These are phyloP conservation scores for Drosophila guanche DNA, from an alignment of 1,140 invertebrate genomes.

Conservation along the genomic window DNA sequence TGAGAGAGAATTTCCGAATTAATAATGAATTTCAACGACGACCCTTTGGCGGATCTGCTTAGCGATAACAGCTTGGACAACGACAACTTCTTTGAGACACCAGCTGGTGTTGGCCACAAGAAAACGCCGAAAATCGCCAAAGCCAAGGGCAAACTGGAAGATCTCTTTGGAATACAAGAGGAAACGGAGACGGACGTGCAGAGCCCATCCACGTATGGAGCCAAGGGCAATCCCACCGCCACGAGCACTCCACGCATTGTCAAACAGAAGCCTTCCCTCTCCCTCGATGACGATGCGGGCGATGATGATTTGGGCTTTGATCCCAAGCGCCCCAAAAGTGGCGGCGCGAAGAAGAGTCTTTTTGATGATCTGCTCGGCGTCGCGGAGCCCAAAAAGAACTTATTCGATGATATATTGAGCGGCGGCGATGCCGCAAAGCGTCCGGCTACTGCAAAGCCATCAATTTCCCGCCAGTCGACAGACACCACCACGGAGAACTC, in stretches of 20 bases:
- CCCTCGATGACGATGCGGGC: slow-evolving; percentile 55
- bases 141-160: slow-evolving; percentile 67
- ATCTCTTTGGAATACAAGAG: slow-evolving; percentile 81
- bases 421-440: slow-evolving; percentile 40
- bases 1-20: background rate
- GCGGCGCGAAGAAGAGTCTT: slow-evolving; percentile 45
- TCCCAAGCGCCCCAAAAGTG: slow-evolving; percentile 76
- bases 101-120: slow-evolving; percentile 51
- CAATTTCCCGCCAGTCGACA: slow-evolving; percentile 76
- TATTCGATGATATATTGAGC: slow-evolving; percentile 62
- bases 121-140: slow-evolving; percentile 43
- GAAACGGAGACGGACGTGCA: slow-evolving; percentile 63
- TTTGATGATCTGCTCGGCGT: slow-evolving; percentile 60
- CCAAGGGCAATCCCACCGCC: slow-evolving; percentile 24
- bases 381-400: slow-evolving; percentile 62
- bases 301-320: slow-evolving; percentile 82
- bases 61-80: slow-evolving; percentile 85
- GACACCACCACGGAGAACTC: slow-evolving; percentile 79
- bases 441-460: slow-evolving; percentile 58
- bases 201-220: slow-evolving; percentile 12
- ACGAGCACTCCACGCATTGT: slow-evolving; percentile 69
- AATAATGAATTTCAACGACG: slow-evolving; percentile 80
- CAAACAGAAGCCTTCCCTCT: slow-evolving; percentile 70
- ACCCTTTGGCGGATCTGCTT: slow-evolving; percentile 83
- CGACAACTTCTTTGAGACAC: slow-evolving; percentile 84